A percentile compares a stretch with the other conserved stretches of the same genome.
Evolutionary conservation across 2,888 invertebrate species (phyloP).

Genomic region (Ptychoptera albimana): DNA sequence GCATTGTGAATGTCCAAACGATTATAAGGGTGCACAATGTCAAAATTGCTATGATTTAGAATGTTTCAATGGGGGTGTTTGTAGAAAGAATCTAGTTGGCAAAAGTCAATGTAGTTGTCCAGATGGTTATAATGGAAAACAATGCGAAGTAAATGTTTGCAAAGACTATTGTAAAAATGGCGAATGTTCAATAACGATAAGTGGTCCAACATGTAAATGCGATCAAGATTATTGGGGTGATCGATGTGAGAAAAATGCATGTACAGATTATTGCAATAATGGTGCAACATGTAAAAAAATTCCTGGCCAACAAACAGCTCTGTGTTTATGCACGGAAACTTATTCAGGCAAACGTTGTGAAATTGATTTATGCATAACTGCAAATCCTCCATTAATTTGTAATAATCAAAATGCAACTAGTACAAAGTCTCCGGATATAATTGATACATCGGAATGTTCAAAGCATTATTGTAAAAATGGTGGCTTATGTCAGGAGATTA

Average conservation of each 20-base stretch:
- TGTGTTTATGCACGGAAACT: slow-evolving; percentile 31
- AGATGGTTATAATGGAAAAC: slow-evolving; percentile 37
- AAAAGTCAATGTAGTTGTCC: slow-evolving; percentile 37
- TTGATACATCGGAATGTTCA: slow-evolving; percentile 22
- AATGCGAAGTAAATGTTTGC: slow-evolving; percentile 43
- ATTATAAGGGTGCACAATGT: slow-evolving; percentile 38
- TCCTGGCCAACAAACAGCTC: slow-evolving; percentile 14
- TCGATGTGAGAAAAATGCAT: slow-evolving; percentile 36
- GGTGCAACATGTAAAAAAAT: slow-evolving; percentile 24
- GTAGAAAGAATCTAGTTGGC: slow-evolving; percentile 29
- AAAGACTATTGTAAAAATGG: slow-evolving; percentile 40
- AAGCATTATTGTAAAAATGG: slow-evolving; percentile 35
- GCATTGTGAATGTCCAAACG: slow-evolving; percentile 36
- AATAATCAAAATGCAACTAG: neutral
- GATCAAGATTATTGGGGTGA: slow-evolving; percentile 24
- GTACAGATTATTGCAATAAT: slow-evolving; percentile 35
- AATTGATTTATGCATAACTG: slow-evolving; percentile 33
- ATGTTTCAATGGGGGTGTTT: slow-evolving; percentile 46
- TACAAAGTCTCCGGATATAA: slow-evolving; percentile 7
- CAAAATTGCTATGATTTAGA: slow-evolving; percentile 38
- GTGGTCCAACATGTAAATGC: slow-evolving; percentile 26
- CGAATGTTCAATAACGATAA: slow-evolving; percentile 22
- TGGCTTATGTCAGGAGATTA: slow-evolving; percentile 35
- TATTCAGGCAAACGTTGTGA: slow-evolving; percentile 35
- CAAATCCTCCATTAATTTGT: slow-evolving; percentile 24